Evolutionary conservation across 2,797 vertebrate genomes (phyloP), one percentile per base, ranked within the genome.

Genomic region (Xenentodon cancila): DNA sequence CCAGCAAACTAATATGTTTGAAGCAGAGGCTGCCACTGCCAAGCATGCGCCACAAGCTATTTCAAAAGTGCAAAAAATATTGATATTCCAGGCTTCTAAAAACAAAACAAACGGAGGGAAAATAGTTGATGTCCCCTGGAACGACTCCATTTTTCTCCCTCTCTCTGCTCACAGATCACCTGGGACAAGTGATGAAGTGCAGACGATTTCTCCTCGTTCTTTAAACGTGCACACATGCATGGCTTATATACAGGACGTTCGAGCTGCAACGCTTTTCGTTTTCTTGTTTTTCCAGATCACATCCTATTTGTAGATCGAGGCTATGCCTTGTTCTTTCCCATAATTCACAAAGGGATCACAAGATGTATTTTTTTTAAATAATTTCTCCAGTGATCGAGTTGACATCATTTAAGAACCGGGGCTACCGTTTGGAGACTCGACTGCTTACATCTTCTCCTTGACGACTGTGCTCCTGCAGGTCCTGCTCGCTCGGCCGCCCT

Each of bases 1-100:
- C 80, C 71, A 79, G 84, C 77, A 89, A 85, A 89, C 89, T 92
- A 93, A 93, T 93, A 88, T 91, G 89, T 93, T 91, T 92, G 90
- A 92, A 90, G 91, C 87, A 69, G 66, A 56, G 83, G 81, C 87
- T 90, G 90, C 89, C 88, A 91, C 83, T 75, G 68, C 89, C 87
- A 90, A 88, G 84, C 77, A 81, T 81, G 79, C 61, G 88, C 91
- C 91, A 92, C 82, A 32, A 93, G 91, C 90, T 80, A 88, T 93
- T 92, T 89, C 87, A 89, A 88, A 89, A 88, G 84, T 84, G 86
- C 67, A 77, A 82, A 82, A 78, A 63, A 84, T 92, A 91, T 91
- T 92, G 90, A 94, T 92, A 91, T 92, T 90, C 81, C 80, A 82
- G 61, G 77, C 82, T 89, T 91, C 88, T 89, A 71, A 91, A 92